Percentiles rank a stretch among this genome's conserved stretches.
These are phyloP conservation scores for Drosophila vallismaia DNA, from an alignment of 2,888 invertebrate genomes.

Conservation along the genomic window DNA sequence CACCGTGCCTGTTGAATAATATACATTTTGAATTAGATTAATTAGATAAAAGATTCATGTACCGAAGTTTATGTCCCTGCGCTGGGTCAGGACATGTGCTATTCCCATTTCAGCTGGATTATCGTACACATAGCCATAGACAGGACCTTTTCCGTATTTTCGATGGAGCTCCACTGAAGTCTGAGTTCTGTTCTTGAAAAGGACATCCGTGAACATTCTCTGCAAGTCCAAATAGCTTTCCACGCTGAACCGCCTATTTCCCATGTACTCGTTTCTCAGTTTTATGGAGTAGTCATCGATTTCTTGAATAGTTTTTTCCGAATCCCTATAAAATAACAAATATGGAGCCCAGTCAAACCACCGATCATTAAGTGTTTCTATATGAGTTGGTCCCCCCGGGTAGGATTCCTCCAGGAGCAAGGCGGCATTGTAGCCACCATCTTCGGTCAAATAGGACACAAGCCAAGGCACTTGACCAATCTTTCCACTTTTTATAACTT, in stretches of 20 bases:
- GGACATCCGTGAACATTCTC: conserved; percentile 87
- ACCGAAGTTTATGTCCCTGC: conserved; percentile 85
- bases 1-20: conserved; percentile 62
- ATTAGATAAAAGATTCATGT: conserved; percentile 53
- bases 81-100: conserved; percentile 85
- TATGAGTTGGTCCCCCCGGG: conserved; percentile 75
- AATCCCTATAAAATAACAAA: conserved; percentile 86
- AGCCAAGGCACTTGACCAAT: conserved; percentile 89
- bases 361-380: conserved; percentile 86
- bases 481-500: conserved; percentile 86
- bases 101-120: conserved; percentile 87
- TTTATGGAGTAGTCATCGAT: conserved; percentile 54
- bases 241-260: conserved; percentile 80
- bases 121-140: conserved; percentile 87
- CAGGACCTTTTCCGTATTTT: conserved; percentile 85
- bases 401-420: conserved; percentile 78
- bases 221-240: conserved; percentile 82
- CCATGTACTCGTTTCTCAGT: conserved; percentile 59
- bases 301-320: conserved; percentile 85
- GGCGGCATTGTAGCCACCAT: conserved; percentile 89
- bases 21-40: background rate
- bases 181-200: conserved; percentile 87
- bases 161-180: conserved; percentile 87
- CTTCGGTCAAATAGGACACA: conserved; percentile 88
- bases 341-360: conserved; percentile 85